phyloP scores from a whole-genome alignment of 2,113 vertebrate species.

The Gyps fulvus region DNA sequence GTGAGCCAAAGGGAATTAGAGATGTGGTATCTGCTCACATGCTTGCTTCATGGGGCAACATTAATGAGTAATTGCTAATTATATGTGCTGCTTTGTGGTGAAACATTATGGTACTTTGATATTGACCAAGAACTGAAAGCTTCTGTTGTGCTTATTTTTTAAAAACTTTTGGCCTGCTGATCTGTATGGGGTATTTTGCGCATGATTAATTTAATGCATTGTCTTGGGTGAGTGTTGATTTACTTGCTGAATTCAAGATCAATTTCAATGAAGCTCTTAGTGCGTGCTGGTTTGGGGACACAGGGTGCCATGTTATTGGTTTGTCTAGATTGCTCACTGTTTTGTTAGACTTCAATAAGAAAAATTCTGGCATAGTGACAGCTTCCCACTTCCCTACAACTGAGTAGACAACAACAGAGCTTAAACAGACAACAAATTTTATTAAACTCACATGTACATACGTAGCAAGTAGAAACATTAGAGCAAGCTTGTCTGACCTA shows the following conservation, averaged over 20 bases:
- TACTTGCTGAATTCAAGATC: slow-evolving; percentile 28
- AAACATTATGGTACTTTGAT: neutral
- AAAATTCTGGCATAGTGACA: slow-evolving; percentile 20
- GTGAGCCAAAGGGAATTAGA: neutral
- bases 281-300: slow-evolving; percentile 27
- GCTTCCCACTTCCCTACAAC: slow-evolving; percentile 2
- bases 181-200: neutral
- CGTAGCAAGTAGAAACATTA: neutral
- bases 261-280: slow-evolving; percentile 23
- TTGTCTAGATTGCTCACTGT: neutral
- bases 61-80: slow-evolving; percentile 22
- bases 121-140: neutral
- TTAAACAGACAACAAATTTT: neutral
- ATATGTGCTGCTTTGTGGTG: neutral
- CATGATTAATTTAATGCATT: slow-evolving; percentile 11
- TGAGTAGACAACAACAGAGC: slow-evolving; percentile 28
- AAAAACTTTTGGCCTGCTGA: neutral
- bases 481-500: neutral
- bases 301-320: neutral
- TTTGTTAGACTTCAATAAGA: slow-evolving; percentile 22
- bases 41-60: neutral
- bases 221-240: slow-evolving; percentile 38
- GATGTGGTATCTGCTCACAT: neutral
- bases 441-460: slow-evolving; percentile 35
- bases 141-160: slow-evolving; percentile 1